Evolutionary conservation across 1,140 invertebrate species (phyloP), one percentile per base, ranked within the genome.

Genomic region (Drosophila suzukii): DNA sequence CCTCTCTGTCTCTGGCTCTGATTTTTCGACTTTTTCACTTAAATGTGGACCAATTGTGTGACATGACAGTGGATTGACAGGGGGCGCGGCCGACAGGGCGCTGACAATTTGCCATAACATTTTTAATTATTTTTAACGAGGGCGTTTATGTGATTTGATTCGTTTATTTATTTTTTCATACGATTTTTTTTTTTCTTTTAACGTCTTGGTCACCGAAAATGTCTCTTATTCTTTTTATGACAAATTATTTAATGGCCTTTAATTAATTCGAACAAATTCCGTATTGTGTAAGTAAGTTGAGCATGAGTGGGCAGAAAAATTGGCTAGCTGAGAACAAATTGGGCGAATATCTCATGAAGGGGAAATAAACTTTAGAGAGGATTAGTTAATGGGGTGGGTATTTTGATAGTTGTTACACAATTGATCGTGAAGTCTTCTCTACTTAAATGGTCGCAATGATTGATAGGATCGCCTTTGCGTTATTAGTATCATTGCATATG

Each of bases 231-330:
- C 61, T 79, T 70, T 84, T 62, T 57, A 66, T 86, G 79, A 86
- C 83, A 86, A 86, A 83, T 88, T 86, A 86, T 83, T 86, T 86
- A 86, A 86, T 86, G 80, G 83, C 83, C 55, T 80, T 76, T 73
- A 86, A 83, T 83, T 89, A 80, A 86, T 70, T 76, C 65, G 55
- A 49, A 82, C 61, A 78, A 78, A 75, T 54, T 62, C 63, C 50
- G 34, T 38, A 59, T 75, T 65, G 66, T 46, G 46, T 86, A 32
- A 62, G 36, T 75, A 41, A 54, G 38, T 70, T 53, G 54, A 17
- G 58, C 92, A 93, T 70, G 91, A 93, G 53, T 93, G 92, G 93
- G 84, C 57, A 92, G 80, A 66, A 71, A 54, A 15, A 17, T 41
- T 50, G 36, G 43, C 17, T 34, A 62, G 41, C 47, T 58, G 62